Base-by-base conservation (phyloP, 92 coral and sea anemone species). In the Paragorgia papillata region DNA sequence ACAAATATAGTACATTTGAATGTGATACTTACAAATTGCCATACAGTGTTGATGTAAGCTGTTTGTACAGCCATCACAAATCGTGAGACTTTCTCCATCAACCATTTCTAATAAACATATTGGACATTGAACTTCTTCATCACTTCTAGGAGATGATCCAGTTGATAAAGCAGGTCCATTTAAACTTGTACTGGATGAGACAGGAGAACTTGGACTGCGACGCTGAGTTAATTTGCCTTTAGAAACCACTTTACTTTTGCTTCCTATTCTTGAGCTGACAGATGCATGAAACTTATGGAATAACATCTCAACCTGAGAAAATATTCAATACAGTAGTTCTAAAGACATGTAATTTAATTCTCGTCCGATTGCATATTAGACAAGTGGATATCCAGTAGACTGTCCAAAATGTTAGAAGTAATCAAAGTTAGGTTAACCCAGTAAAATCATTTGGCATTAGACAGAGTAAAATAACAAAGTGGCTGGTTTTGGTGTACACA, bases 71-170 rank as follows among this genome's bases (percentile, higher is more conserved):
- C 85, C 92, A 68, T 84, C 76, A 68, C 98, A 94, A 59, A 84
- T 84, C 0, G 87, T 94, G 35, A 94, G 82, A 48, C 98, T 94
- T 75, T 94, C 98, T 4, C 98, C 98, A 62, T 94, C 98, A 10
- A 92, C 97, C 98, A 94, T 94, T 84, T 94, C 98, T 56, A 94
- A 57, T 54, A 94, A 62, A 82, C 98, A 94, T 56, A 94, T 94
- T 20, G 98, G 98, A 27, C 98, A 94, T 59, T 88, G 88, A 43
- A 91, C 90, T 57, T 94, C 97, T 1, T 92, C 98, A 26, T 94
- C 98, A 12, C 85, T 57, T 31, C 75, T 73, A 8, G 74, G 63
- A 62, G 82, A 56, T 58, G 89, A 34, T 3, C 84, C 69, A 3
- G 80, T 34, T 0, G 80, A 73, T 1, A 82, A 66, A 7, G 15